These are phyloP conservation scores for Gadopsis bispinosus DNA, from an alignment of 2,797 vertebrate species.

Conservation along the genomic window DNA sequence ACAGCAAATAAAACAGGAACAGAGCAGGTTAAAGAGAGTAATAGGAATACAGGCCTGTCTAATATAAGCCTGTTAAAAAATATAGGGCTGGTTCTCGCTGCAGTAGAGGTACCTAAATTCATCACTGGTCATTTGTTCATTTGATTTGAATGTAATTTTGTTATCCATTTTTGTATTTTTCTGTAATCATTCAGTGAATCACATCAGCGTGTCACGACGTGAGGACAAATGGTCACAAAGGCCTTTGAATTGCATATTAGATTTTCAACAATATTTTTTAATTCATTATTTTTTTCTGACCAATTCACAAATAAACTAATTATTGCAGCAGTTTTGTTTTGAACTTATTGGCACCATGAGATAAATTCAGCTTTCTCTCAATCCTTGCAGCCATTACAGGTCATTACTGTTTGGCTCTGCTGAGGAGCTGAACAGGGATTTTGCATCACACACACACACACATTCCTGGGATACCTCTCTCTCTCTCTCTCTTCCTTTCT, in stretches of 20 bases:
- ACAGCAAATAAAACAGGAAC: neutral
- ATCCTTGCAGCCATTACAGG: neutral
- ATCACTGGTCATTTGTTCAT: no score
- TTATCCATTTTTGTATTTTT: neutral
- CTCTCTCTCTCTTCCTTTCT: neutral
- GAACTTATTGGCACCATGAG: neutral
- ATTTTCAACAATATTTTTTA: neutral
- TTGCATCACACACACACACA: neutral
- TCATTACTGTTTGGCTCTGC: constrained; percentile 10
- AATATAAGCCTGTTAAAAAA: no score
- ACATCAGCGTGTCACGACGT: neutral
- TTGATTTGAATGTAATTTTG: no score
- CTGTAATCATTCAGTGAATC: neutral
- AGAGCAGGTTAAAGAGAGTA: neutral
- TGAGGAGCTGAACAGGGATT: constrained; percentile 12
- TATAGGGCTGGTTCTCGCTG: neutral
- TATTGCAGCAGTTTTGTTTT: neutral
- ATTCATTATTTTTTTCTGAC: no score
- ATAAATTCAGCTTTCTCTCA: neutral
- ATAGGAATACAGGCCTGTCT: neutral
- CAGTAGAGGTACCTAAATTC: no score
- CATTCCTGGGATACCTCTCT: constrained; percentile 2
- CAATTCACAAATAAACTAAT: neutral
- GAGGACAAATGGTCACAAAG: neutral
- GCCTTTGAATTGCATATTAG: no score